Evolutionary conservation across 2,888 invertebrate species (phyloP).

Genomic region (Thereva nobilitata): DNA sequence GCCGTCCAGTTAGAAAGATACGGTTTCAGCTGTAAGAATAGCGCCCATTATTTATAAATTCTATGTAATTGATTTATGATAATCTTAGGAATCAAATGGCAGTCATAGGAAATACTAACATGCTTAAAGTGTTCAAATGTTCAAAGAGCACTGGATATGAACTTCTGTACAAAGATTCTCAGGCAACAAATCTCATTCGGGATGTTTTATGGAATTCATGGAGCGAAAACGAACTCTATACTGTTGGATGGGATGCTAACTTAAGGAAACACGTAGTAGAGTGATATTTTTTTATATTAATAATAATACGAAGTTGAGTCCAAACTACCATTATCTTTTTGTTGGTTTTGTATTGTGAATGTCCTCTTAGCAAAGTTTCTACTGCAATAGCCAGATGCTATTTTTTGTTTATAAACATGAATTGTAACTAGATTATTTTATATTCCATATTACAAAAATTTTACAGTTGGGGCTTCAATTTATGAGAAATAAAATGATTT

Average conservation of each 20-base stretch:
- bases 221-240: conserved; percentile 40
- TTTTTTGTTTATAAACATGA: no score
- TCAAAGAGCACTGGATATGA: conserved; percentile 4
- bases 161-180: conserved; percentile 45
- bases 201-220: conserved; percentile 45
- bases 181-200: conserved; percentile 45
- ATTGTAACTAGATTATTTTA: no score
- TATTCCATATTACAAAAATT: no score
- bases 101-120: conserved; percentile 46
- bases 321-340: no score
- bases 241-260: conserved; percentile 46
- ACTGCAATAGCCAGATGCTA: no score
- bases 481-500: no score
- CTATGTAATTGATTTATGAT: not conserved
- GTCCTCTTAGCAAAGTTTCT: no score
- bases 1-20: conserved; percentile 47
- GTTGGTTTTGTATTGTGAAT: no score
- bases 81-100: conserved; percentile 44
- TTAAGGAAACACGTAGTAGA: conserved; percentile 43
- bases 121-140: conserved; percentile 43
- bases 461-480: no score
- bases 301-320: no score
- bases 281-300: conserved; percentile 10
- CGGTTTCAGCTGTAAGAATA: conserved; percentile 43
- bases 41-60: not conserved